Conservation (phyloP, 2,797 vertebrate species). For the Yasuhikotakia modesta region DNA sequence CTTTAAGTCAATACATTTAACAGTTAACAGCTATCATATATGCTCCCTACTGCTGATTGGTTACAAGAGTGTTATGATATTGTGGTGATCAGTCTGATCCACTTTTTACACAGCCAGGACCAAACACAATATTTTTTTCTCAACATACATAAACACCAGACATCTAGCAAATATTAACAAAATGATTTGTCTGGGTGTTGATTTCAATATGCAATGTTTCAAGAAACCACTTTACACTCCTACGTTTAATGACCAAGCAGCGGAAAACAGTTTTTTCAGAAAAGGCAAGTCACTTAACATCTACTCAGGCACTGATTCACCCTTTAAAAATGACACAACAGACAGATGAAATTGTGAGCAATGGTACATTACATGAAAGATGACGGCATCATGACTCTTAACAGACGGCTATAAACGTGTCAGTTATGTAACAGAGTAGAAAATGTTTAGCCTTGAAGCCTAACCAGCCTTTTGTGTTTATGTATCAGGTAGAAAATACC, state of each 20-base stretch:
- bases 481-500: neutral
- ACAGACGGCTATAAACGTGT: constrained; percentile 15
- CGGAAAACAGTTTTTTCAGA: constrained; percentile 1
- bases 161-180: too few relatives aligned
- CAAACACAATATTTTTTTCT: too few relatives aligned
- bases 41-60: too few relatives aligned
- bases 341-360: constrained; percentile 5
- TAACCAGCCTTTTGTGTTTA: neutral
- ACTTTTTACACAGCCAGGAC: too few relatives aligned
- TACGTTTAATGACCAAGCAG: constrained; percentile 5
- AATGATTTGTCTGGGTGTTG: too few relatives aligned
- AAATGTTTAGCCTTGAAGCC: neutral
- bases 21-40: too few relatives aligned
- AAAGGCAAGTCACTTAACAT: constrained; percentile 10
- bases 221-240: too few relatives aligned
- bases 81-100: too few relatives aligned
- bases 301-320: constrained; percentile 13
- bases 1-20: too few relatives aligned
- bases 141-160: too few relatives aligned
- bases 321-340: neutral
- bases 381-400: constrained; percentile 8
- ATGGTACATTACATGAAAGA: constrained; percentile 1
- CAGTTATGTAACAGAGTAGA: neutral
- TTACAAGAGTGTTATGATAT: too few relatives aligned
- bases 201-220: too few relatives aligned